Evolutionary conservation across 2,888 invertebrate species (phyloP), one percentile per base, ranked within the genome.

Genomic region (Trachelus tabidus): DNA sequence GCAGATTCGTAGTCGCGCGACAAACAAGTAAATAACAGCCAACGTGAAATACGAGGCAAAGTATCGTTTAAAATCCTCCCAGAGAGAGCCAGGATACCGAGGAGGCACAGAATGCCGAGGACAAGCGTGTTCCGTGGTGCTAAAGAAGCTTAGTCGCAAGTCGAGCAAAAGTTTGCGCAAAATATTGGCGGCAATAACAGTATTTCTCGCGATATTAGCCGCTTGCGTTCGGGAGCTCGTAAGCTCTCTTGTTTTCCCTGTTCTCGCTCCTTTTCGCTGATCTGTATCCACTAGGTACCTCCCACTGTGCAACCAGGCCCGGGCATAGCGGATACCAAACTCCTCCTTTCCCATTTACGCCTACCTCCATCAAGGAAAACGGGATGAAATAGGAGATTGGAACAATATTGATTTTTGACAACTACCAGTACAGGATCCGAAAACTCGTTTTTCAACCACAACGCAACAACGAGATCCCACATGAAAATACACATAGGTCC

Each of bases 191-290:
- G 88, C 83, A 87, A 89, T 90, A 89, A 90, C 87, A 86, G 86
- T 89, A 89, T 90, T 88, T 90, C 89, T 89, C 83, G 82, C 83
- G 86, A 88, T 90, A 89, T 90, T 90, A 89, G 87, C 86, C 84
- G 83, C 78, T 76, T 34, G 71, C 71, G 31, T 34, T 71, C 34
- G 12, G 71, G 71, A 71, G 30, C 31, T 71, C 34, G 34, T 71
- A 71, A 71, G 71, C 71, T n/a, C 71, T 30, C 71, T 71, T 34
- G 31, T 33, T 31, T 71, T 31, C 12, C 31, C 71, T 9, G 71
- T 33, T 12, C 31, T 34, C 12, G 31, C 71, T 71, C 34, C 71
- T 71, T 31, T 23, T 31, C 12, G 33, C 71, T 9, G 56, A 56
- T 56, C 9, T 56, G 56, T 23, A 23, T 56, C 23, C 23, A 23